A percentile compares a stretch with the other conserved stretches of the same genome.
Evolutionary conservation across 2,113 vertebrate genomes (phyloP).

Genomic region (Calypte anna): DNA sequence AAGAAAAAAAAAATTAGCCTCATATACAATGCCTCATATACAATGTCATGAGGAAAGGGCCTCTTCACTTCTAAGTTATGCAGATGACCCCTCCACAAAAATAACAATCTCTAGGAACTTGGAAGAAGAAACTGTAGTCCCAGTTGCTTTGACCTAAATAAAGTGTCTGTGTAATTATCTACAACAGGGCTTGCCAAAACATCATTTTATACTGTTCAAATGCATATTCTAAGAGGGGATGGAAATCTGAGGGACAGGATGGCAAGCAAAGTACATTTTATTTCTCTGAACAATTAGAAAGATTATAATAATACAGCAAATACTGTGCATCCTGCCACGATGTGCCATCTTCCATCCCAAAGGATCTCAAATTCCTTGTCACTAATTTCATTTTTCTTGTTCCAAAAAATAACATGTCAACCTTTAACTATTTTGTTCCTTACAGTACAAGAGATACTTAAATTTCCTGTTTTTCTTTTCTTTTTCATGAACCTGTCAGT

Average conservation of each 20-base stretch:
- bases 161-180: slow-evolving; percentile 55
- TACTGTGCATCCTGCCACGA: slow-evolving; percentile 61
- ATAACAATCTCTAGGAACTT: slow-evolving; percentile 50
- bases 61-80: slow-evolving; percentile 41
- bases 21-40: not conserved
- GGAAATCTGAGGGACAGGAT: slow-evolving; percentile 30
- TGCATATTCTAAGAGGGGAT: slow-evolving; percentile 45
- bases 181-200: slow-evolving; percentile 53
- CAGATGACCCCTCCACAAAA: slow-evolving; percentile 40
- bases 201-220: slow-evolving; percentile 71
- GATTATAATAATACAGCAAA: slow-evolving; percentile 67
- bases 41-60: not conserved
- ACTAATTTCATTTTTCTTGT: slow-evolving; percentile 62
- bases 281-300: slow-evolving; percentile 25
- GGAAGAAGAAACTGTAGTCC: slow-evolving; percentile 55
- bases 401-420: slow-evolving; percentile 65
- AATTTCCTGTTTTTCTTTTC: not conserved
- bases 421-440: slow-evolving; percentile 64
- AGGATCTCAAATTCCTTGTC: slow-evolving; percentile 62
- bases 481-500: not conserved
- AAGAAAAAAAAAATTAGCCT: too few species aligned
- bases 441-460: not conserved
- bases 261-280: slow-evolving; percentile 54
- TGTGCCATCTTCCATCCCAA: slow-evolving; percentile 66
- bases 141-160: slow-evolving; percentile 62